Evolutionary conservation across 2,888 invertebrate species (phyloP), one percentile per base, ranked within the genome.

Genomic region (Isotomurus palustris): DNA sequence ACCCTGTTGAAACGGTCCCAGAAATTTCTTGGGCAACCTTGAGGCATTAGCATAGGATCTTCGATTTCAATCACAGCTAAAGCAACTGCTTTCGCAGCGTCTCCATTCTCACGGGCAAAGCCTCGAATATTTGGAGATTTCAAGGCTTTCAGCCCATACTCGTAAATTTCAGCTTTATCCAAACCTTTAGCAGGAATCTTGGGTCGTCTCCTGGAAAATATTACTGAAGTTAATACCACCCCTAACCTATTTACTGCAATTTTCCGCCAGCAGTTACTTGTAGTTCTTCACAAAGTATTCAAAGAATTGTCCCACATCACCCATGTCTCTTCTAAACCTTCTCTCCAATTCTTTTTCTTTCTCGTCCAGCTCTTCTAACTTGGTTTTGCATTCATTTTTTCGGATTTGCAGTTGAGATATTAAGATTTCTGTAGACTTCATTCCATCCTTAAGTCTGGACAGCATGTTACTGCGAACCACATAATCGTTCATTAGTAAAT

Each of bases 271-370:
- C n/a, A 44, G 51, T 40, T 60, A 69, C 67, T 66, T 69, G 62
- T 69, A 69, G 12, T 61, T 58, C 40, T 66, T 64, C 52, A 62
- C 54, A 41, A 67, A 69, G 29, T 53, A 58, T 19, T 66, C 67
- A 53, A 63, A 66, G 38, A 60, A 63, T n/a, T 56, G 54, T 14
- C 69, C 69, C 38, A 66, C 66, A 52, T 69, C 69, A 12, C 69
- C 69, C 41, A 69, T 45, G 40, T 69, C 66, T 32, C 52, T 51
- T 22, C 63, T 43, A 28, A 67, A 69, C 25, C 53, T 57, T 24
- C 62, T 52, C 47, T 69, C 69, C 3, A 63, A 28, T 3, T 59
- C 53, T 24, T 53, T 62, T 27, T 68, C 63, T 12, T 54, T 41
- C 19, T 67, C 65, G 3, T 40, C 35, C 21, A 70, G 38, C n/a